Evolutionary conservation across 2,888 invertebrate genomes (phyloP).

Genomic region (Sthenelais limicola): DNA sequence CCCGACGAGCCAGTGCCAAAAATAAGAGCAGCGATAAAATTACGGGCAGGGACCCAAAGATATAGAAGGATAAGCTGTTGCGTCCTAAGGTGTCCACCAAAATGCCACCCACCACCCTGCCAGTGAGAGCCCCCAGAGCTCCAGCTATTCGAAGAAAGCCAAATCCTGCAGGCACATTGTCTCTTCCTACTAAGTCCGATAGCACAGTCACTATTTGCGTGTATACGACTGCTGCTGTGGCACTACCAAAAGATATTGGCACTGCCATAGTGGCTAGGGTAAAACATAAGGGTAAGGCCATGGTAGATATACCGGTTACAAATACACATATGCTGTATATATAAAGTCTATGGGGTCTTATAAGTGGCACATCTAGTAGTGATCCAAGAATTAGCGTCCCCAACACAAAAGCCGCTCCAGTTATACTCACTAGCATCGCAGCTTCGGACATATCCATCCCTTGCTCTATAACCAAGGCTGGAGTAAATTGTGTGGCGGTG

Average conservation of each 20-base stretch:
- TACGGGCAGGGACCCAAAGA: constrained; percentile 9
- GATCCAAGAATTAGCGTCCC: constrained; percentile 20
- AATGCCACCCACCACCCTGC: constrained; percentile 8
- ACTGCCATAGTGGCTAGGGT: neutral
- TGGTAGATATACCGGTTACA: neutral
- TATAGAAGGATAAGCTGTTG: constrained; percentile 1
- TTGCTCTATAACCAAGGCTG: neutral
- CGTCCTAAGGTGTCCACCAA: neutral
- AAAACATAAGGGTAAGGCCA: constrained; percentile 1
- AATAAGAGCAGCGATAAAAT: neutral
- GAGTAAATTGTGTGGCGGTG: constrained; percentile 5
- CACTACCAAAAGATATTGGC: neutral
- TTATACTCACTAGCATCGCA: neutral
- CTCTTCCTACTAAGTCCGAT: constrained; percentile 3
- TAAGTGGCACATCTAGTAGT: neutral
- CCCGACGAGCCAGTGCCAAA: neutral
- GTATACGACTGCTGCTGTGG: constrained; percentile 9
- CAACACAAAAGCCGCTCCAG: neutral
- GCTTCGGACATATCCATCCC: neutral
- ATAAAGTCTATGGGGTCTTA: neutral
- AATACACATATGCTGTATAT: constrained; percentile 1
- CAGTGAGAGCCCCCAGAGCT: constrained; percentile 10
- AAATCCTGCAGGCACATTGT: constrained; percentile 14
- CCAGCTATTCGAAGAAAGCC: constrained; percentile 6
- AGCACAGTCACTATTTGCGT: constrained; percentile 14